Evolutionary conservation across 2,888 invertebrate genomes (phyloP).

Genomic region (Netelia virgata): DNA sequence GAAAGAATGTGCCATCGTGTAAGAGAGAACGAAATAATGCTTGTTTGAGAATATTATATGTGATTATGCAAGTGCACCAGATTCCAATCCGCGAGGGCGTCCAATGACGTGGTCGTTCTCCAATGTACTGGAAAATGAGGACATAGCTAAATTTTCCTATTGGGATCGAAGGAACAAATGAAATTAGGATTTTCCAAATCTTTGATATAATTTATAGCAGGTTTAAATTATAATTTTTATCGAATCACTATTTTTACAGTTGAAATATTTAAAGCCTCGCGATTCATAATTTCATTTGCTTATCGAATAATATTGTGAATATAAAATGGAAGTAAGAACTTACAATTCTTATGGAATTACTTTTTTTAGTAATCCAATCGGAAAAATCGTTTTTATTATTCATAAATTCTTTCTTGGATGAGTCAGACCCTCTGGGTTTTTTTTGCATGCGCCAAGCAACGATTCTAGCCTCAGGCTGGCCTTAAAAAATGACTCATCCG

Average conservation of each 20-base stretch:
- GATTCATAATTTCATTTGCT: not conserved
- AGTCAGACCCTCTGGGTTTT: conserved; percentile 50
- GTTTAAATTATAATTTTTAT: not conserved
- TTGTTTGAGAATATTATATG: conserved; percentile 27
- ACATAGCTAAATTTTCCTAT: not conserved
- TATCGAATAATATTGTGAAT: not conserved
- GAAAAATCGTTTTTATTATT: not conserved
- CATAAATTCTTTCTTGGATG: conserved; percentile 26
- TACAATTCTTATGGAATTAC: not conserved
- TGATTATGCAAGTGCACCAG: conserved; percentile 44
- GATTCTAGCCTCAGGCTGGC: conserved; percentile 21
- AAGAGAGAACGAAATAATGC: not conserved
- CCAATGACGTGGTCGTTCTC: conserved; percentile 34
- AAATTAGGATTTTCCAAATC: not conserved
- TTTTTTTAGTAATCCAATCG: not conserved
- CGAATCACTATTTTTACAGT: too few relatives aligned
- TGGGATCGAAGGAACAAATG: not conserved
- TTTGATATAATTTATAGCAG: not conserved
- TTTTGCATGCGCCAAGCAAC: conserved; percentile 21
- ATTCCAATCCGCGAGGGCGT: conserved; percentile 43
- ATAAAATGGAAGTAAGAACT: not conserved
- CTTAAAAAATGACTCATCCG: conserved; percentile 61
- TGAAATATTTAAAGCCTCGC: too few relatives aligned
- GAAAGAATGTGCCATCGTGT: not conserved
- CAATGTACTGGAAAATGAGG: not conserved